A percentile compares a stretch with the other conserved stretches of the same genome.
These are phyloP conservation scores for Clivina fossor DNA, from an alignment of 2,888 invertebrate species.

Conservation along the genomic window DNA sequence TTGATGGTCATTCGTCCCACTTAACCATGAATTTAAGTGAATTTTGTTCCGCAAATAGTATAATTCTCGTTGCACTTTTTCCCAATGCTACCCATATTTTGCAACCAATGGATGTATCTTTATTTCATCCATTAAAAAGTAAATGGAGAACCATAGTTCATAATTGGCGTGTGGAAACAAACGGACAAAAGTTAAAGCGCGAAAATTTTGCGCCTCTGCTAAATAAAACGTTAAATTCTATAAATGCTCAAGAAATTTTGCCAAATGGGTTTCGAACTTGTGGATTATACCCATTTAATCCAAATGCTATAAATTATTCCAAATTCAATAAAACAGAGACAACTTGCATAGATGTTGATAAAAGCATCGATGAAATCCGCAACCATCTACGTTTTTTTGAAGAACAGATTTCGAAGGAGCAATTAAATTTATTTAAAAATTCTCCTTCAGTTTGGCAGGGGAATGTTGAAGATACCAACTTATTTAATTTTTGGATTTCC, in stretches of 20 bases:
- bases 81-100: constrained; percentile 50
- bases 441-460: constrained; percentile 29
- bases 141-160: constrained; percentile 44
- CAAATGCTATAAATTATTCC: constrained; percentile 32
- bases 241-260: constrained; percentile 37
- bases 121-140: constrained; percentile 47
- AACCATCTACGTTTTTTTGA: too few relatives aligned
- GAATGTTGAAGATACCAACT: constrained; percentile 31
- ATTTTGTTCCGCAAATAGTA: constrained; percentile 49
- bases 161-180: constrained; percentile 42
- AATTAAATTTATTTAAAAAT: neutral
- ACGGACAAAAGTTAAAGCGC: constrained; percentile 40
- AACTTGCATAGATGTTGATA: neutral
- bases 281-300: constrained; percentile 41
- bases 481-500: constrained; percentile 38
- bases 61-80: constrained; percentile 46
- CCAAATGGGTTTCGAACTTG: constrained; percentile 43
- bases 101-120: constrained; percentile 49
- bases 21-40: constrained; percentile 47
- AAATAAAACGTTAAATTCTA: constrained; percentile 39
- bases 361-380: too few relatives aligned
- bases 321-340: constrained; percentile 9
- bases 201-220: constrained; percentile 43
- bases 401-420: neutral
- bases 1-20: constrained; percentile 51